phyloP scores from a whole-genome alignment of 30 jellyfish, hydroid and myxozoan species.

The Pseudorhiza aurosa region DNA sequence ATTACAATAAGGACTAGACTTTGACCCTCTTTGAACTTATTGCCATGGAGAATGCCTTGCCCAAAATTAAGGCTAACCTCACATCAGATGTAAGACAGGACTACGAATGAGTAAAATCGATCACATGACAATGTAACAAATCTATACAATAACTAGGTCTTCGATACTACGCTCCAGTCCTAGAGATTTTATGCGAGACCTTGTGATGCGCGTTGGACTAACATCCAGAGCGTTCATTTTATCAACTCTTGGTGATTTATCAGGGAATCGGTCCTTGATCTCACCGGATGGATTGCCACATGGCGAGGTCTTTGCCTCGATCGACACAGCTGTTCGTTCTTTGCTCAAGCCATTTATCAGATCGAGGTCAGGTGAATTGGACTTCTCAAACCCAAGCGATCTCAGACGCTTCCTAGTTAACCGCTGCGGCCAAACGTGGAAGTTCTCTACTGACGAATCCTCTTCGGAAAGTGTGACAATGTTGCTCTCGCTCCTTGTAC shows the following conservation, averaged over 20 bases:
- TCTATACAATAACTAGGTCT: background rate
- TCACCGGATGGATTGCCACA: background rate
- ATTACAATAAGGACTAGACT: too few relatives aligned
- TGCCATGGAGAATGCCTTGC: too few relatives aligned
- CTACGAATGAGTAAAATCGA: background rate
- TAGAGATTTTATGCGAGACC: slow-evolving; percentile 64
- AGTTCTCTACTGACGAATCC: background rate
- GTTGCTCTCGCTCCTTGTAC: background rate
- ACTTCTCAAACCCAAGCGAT: slow-evolving; percentile 29
- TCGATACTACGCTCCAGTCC: slow-evolving; percentile 22
- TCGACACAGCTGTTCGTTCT: background rate
- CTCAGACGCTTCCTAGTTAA: slow-evolving; percentile 38
- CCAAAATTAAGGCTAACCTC: background rate
- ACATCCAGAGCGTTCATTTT: slow-evolving; percentile 10
- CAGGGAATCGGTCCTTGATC: background rate
- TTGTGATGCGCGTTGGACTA: slow-evolving; percentile 54
- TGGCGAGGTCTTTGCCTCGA: background rate
- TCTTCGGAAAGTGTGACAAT: background rate
- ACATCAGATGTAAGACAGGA: background rate
- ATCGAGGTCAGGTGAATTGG: background rate
- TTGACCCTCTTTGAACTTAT: too few relatives aligned
- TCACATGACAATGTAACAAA: background rate
- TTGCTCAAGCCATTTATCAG: background rate
- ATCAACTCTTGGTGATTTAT: background rate
- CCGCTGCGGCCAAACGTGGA: slow-evolving; percentile 37